Percentiles rank a stretch among this genome's conserved stretches.
Evolutionary conservation across 2,888 invertebrate genomes (phyloP).

Genomic region (Chrysodeixis includens): DNA sequence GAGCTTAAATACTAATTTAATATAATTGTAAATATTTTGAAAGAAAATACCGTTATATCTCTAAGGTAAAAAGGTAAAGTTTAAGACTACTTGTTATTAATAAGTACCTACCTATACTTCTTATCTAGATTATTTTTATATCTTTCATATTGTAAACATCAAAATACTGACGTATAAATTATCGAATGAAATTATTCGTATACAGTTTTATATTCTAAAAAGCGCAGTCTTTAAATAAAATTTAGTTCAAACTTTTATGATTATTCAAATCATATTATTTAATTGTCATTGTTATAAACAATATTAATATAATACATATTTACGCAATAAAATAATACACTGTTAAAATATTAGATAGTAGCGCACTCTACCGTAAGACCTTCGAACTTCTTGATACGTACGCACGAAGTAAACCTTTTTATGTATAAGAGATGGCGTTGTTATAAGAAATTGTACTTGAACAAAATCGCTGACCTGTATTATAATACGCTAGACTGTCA

Average conservation of each 20-base stretch:
- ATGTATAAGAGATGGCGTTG: constrained; percentile 53
- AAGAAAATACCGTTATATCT: too few relatives aligned
- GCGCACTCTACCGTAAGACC: constrained; percentile 37
- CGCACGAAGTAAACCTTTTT: constrained; percentile 34
- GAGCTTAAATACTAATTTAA: too few relatives aligned
- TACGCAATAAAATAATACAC: background rate
- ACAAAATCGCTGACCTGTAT: too few relatives aligned
- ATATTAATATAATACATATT: background rate
- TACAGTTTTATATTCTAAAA: background rate
- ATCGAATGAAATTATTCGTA: too few relatives aligned
- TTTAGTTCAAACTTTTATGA: background rate
- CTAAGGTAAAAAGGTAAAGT: too few relatives aligned
- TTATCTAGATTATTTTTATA: too few relatives aligned
- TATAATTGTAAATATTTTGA: too few relatives aligned
- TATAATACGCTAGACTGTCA: too few relatives aligned
- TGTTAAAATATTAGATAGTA: background rate
- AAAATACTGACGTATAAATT: too few relatives aligned
- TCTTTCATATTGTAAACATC: too few relatives aligned
- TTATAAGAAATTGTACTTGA: constrained; percentile 18
- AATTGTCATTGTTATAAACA: background rate
- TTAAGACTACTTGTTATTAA: too few relatives aligned
- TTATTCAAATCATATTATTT: background rate
- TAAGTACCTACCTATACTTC: too few relatives aligned
- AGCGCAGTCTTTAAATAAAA: background rate
- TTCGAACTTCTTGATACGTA: constrained; percentile 33